Conservation (phyloP, 2,888 invertebrate genomes). For the Diarsia dahlii region DNA sequence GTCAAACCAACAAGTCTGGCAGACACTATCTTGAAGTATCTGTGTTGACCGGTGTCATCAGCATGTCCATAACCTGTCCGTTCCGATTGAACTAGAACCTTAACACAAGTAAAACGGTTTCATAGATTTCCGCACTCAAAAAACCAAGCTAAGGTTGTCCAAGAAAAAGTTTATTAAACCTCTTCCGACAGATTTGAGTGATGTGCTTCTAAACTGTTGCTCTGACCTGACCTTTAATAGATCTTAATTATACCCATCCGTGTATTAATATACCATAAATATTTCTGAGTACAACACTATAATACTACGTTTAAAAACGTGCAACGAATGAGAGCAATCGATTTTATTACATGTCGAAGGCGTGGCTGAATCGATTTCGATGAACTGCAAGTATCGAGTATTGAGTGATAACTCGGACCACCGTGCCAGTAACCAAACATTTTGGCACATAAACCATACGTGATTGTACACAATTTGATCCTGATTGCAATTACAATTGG, state of each 20-base stretch:
- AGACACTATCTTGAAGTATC: background rate
- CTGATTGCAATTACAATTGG: conserved; percentile 67
- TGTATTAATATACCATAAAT: conserved; percentile 61
- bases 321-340: conserved; percentile 66
- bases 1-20: background rate
- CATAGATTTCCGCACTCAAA: background rate
- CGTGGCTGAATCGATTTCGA: conserved; percentile 72
- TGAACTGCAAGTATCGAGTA: conserved; percentile 73
- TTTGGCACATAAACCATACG: conserved; percentile 61
- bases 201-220: conserved; percentile 62
- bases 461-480: conserved; percentile 73
- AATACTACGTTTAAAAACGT: conserved; percentile 55
- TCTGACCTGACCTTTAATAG: conserved; percentile 62
- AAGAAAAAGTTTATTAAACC: conserved; percentile 39
- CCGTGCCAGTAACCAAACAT: conserved; percentile 69
- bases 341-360: conserved; percentile 67
- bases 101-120: background rate
- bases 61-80: background rate
- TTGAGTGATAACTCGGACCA: conserved; percentile 75
- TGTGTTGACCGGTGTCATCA: background rate
- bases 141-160: conserved; percentile 7
- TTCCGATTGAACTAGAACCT: background rate
- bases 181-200: conserved; percentile 59
- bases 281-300: conserved; percentile 54
- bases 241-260: conserved; percentile 57